A percentile compares a stretch with the other conserved stretches of the same genome.
Conservation (phyloP, 2,113 vertebrate genomes). For the Thymallus thymallus region DNA sequence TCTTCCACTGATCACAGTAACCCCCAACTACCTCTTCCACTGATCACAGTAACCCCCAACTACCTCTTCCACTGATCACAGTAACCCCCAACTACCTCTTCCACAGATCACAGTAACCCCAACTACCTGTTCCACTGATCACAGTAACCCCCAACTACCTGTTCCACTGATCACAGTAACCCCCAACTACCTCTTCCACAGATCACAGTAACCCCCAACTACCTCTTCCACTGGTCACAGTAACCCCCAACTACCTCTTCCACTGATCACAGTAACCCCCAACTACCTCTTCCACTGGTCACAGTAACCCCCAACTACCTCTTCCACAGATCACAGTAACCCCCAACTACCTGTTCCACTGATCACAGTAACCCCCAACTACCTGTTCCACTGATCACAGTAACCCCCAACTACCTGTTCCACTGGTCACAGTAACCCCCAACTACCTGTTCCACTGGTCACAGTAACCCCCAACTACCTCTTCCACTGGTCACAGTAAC, state of each 20-base stretch:
- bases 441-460: no score
- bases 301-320: background rate
- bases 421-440: background rate
- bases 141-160: no score
- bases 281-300: conserved; percentile 15
- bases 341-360: no score
- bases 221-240: conserved; percentile 13
- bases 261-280: conserved; percentile 7
- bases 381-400: background rate
- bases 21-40: conserved; percentile 18
- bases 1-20: conserved; percentile 8
- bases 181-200: conserved; percentile 17
- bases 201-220: no score
- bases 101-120: conserved; percentile 14
- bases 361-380: no score
- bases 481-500: conserved; percentile 9
- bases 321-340: conserved; percentile 9
- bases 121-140: no score
- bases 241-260: background rate
- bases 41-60: no score
- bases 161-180: background rate
- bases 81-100: background rate
- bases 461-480: background rate
- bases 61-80: conserved; percentile 15
- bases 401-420: no score